Conservation (phyloP, 2,797 vertebrate genomes). For the Rhinella marina region DNA sequence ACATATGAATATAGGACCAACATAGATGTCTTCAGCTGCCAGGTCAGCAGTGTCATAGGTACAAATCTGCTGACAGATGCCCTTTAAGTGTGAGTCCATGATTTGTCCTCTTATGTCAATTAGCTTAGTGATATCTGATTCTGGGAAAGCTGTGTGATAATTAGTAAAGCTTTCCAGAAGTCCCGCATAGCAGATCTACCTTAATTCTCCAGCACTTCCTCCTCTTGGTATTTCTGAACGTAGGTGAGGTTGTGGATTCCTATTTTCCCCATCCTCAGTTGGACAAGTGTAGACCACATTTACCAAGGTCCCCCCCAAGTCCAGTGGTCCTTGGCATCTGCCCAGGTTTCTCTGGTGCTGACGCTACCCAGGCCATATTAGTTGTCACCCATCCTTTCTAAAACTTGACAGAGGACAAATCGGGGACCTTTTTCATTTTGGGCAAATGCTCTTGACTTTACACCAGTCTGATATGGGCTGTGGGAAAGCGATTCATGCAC, state of each 20-base stretch:
- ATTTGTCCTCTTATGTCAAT: neutral
- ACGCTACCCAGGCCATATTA: neutral
- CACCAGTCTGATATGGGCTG: constrained; percentile 5
- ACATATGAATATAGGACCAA: too few relatives aligned
- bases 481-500: constrained; percentile 41
- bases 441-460: neutral
- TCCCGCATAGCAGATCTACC: neutral
- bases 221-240: neutral
- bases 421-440: neutral
- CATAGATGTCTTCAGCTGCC: too few relatives aligned
- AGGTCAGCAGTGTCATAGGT: too few relatives aligned
- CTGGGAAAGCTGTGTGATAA: neutral
- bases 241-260: neutral
- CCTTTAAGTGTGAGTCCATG: neutral
- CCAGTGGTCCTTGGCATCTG: neutral
- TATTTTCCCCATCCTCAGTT: neutral
- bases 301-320: neutral
- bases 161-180: neutral
- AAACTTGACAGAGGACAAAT: neutral
- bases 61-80: too few relatives aligned
- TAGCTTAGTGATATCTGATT: neutral
- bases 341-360: neutral
- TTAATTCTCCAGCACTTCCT: neutral
- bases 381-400: neutral
- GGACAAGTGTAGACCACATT: neutral